Percentiles rank a stretch among this genome's conserved stretches.
These are phyloP conservation scores for Phylloscopus collybita DNA, from an alignment of 2,797 vertebrate genomes.

Conservation along the genomic window DNA sequence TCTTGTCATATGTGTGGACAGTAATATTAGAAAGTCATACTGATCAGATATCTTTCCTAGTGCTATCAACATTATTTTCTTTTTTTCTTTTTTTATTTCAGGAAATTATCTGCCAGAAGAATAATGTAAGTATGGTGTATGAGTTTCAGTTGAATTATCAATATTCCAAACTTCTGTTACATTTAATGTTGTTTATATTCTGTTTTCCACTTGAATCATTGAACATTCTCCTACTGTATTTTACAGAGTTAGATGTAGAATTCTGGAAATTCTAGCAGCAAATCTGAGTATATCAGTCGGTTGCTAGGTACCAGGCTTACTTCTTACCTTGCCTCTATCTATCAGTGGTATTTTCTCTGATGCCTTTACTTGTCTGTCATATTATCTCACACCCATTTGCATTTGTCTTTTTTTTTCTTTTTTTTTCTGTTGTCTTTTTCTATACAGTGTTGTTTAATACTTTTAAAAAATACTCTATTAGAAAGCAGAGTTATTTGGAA, in stretches of 20 bases:
- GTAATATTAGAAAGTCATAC: neutral
- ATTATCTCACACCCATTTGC: neutral
- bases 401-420: neutral
- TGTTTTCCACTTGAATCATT: neutral
- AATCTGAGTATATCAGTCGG: neutral
- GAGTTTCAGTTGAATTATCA: neutral
- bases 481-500: neutral
- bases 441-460: neutral
- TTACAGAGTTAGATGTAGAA: constrained; percentile 5
- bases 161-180: neutral
- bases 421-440: neutral
- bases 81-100: constrained; percentile 70
- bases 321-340: constrained; percentile 16
- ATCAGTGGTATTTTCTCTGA: constrained; percentile 14
- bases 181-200: constrained; percentile 5
- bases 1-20: neutral
- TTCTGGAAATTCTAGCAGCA: constrained; percentile 23
- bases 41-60: neutral
- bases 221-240: neutral
- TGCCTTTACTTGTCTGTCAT: neutral
- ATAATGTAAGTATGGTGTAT: constrained; percentile 91
- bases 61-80: neutral
- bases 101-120: constrained; percentile 99
- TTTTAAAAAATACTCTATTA: neutral
- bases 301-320: constrained; percentile 50